A percentile compares a stretch with the other conserved stretches of the same genome.
Conservation (phyloP, 2,888 invertebrate species). For the Drosophila siamana region DNA sequence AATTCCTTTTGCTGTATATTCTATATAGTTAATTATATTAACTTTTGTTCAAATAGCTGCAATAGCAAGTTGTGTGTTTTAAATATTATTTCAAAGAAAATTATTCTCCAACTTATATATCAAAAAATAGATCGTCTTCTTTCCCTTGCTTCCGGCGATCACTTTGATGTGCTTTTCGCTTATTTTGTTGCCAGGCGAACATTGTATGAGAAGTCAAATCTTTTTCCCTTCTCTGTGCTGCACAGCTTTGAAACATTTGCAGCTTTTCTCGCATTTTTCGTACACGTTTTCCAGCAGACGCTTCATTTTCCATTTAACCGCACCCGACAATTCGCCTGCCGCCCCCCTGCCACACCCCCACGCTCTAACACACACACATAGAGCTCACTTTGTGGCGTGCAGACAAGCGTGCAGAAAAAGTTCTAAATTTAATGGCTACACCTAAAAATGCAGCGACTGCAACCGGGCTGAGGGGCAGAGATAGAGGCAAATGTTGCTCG, state of each 20-base stretch:
- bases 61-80: no score
- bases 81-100: no score
- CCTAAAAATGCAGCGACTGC: constrained; percentile 79
- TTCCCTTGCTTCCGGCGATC: background rate
- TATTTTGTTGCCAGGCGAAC: background rate
- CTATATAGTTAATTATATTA: no score
- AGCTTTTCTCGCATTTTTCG: constrained; percentile 48
- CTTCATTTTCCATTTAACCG: constrained; percentile 76
- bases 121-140: background rate
- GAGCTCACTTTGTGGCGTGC: constrained; percentile 57
- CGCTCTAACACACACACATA: background rate
- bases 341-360: constrained; percentile 2
- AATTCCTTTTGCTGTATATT: no score
- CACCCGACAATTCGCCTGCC: constrained; percentile 55
- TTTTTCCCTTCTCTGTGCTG: background rate
- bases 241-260: constrained; percentile 13
- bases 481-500: constrained; percentile 31
- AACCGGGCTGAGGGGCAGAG: constrained; percentile 37
- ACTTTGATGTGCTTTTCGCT: background rate
- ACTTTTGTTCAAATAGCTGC: no score
- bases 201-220: background rate
- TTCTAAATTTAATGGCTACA: constrained; percentile 81
- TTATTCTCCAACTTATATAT: no score
- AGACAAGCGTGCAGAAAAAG: constrained; percentile 79
- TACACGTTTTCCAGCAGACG: constrained; percentile 58